Evolutionary conservation across 1,140 invertebrate species (phyloP).

Genomic region (Cylas formicarius): DNA sequence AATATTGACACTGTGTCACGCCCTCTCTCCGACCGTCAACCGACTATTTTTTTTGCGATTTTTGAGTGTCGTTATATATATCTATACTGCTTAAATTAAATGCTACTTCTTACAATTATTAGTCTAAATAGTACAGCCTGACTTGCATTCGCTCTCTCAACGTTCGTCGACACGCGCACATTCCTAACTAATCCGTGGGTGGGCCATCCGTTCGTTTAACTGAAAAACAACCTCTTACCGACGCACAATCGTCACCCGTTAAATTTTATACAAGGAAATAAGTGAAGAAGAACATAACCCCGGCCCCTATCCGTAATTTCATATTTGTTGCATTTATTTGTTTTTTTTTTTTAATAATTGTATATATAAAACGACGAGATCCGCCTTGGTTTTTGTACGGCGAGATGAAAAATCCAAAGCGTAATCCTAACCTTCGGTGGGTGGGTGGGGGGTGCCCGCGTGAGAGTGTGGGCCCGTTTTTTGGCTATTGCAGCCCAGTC

Average conservation of each 20-base stretch:
- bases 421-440: too few relatives aligned
- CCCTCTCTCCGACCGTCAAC: too few relatives aligned
- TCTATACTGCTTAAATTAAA: slow-evolving; percentile 26
- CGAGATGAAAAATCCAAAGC: too few relatives aligned
- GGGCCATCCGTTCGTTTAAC: slow-evolving; percentile 6
- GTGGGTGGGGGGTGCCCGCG: too few relatives aligned
- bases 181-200: slow-evolving; percentile 3
- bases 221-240: not conserved
- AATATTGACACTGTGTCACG: too few relatives aligned
- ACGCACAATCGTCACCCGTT: slow-evolving; percentile 14
- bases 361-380: slow-evolving; percentile 20
- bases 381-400: too few relatives aligned
- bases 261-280: slow-evolving; percentile 9
- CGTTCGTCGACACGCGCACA: slow-evolving; percentile 17
- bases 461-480: too few relatives aligned
- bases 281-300: not conserved
- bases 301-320: not conserved
- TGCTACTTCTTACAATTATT: slow-evolving; percentile 28
- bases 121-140: slow-evolving; percentile 39
- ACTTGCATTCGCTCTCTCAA: slow-evolving; percentile 36
- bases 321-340: not conserved
- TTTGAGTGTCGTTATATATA: slow-evolving; percentile 7
- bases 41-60: not conserved
- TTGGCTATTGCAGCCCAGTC: too few relatives aligned
- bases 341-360: too few relatives aligned